phyloP scores from a whole-genome alignment of 2,113 vertebrate genomes.

The Ailuropoda melanoleuca region DNA sequence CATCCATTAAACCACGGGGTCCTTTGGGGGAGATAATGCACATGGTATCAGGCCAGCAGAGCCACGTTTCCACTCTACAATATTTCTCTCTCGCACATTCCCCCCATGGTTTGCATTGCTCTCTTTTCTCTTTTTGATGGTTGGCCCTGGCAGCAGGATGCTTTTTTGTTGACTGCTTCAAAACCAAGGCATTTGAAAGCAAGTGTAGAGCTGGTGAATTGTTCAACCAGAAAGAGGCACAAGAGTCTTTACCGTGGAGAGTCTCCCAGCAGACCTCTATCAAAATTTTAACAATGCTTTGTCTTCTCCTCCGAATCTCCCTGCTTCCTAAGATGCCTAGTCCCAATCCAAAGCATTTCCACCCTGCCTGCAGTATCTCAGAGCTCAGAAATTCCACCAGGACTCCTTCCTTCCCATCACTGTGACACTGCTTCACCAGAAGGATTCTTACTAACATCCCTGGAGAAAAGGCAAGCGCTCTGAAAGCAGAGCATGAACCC shows the following conservation, averaged over 20 bases:
- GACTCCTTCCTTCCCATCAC: background rate
- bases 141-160: slow-evolving; percentile 55
- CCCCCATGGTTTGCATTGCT: slow-evolving; percentile 11
- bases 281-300: slow-evolving; percentile 37
- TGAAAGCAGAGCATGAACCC: background rate
- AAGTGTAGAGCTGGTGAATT: background rate
- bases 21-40: slow-evolving; percentile 87
- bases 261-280: slow-evolving; percentile 36
- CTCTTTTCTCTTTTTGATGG: slow-evolving; percentile 54
- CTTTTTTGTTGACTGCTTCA: slow-evolving; percentile 60
- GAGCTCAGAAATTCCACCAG: background rate
- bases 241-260: background rate
- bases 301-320: slow-evolving; percentile 12
- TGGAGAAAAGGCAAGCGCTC: background rate
- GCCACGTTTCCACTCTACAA: background rate
- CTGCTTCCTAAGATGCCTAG: background rate
- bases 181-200: slow-evolving; percentile 59
- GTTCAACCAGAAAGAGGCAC: slow-evolving; percentile 56
- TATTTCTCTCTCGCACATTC: slow-evolving; percentile 45
- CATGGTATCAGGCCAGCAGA: slow-evolving; percentile 74
- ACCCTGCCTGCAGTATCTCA: background rate
- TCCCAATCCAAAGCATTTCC: background rate
- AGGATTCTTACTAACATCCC: background rate
- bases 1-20: slow-evolving; percentile 99
- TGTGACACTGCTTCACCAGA: background rate